phyloP scores from a whole-genome alignment of 2,888 invertebrate genomes.

The Acrocera orbiculus region DNA sequence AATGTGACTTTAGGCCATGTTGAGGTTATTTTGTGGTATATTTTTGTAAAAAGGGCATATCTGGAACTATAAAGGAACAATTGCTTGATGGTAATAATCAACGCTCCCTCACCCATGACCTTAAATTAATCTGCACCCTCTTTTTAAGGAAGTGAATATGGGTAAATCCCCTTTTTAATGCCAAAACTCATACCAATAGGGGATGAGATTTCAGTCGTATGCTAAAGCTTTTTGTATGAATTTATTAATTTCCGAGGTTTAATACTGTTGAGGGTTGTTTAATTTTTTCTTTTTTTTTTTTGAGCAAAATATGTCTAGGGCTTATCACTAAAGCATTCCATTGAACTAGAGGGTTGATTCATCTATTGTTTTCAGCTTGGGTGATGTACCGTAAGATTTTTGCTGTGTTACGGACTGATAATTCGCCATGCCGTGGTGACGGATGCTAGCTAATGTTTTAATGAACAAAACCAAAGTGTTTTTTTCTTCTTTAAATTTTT shows the following conservation, averaged over 20 bases:
- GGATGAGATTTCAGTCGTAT: constrained; percentile 3
- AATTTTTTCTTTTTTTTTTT: constrained; percentile 10
- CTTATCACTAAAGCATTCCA: neutral
- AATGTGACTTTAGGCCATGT: constrained; percentile 9
- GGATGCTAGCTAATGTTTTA: constrained; percentile 9
- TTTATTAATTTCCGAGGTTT: constrained; percentile 12
- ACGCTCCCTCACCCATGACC: constrained; percentile 10
- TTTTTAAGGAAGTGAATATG: too few species aligned
- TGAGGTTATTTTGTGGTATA: too few species aligned
- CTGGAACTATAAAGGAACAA: neutral
- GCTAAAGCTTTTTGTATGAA: constrained; percentile 8
- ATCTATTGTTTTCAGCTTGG: constrained; percentile 4
- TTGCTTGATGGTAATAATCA: constrained; percentile 2
- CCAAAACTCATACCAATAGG: too few species aligned
- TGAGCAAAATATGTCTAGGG: constrained; percentile 3
- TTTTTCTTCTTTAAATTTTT: too few species aligned
- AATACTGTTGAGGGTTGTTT: constrained; percentile 6
- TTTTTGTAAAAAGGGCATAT: too few species aligned
- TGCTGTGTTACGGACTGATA: constrained; percentile 8
- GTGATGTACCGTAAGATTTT: constrained; percentile 10
- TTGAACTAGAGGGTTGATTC: neutral
- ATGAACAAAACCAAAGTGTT: constrained; percentile 8
- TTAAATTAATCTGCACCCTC: constrained; percentile 11
- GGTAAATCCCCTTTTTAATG: too few species aligned
- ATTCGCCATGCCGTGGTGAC: constrained; percentile 11